Percentiles rank a stretch among this genome's conserved stretches.
phyloP scores from a whole-genome alignment of 2,113 vertebrate species.

The Microtus montanus region DNA sequence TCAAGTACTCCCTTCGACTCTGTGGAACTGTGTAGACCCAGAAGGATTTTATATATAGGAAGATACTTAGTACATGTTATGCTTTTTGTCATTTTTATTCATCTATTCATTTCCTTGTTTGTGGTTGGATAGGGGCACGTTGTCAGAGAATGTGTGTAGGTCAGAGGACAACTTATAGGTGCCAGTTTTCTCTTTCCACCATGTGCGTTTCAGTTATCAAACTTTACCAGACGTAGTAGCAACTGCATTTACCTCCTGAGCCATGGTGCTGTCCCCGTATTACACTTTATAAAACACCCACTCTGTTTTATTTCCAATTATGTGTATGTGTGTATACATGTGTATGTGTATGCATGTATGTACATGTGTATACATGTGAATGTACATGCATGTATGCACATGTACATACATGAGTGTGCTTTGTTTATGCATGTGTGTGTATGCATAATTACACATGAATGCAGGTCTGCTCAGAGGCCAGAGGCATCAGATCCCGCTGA shows the following conservation, averaged over 20 bases:
- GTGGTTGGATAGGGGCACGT: not conserved
- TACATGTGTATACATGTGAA: not conserved
- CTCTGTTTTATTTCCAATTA: not conserved
- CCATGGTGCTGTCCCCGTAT: not conserved
- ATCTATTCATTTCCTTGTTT: not conserved
- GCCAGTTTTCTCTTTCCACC: not conserved
- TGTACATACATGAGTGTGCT: not conserved
- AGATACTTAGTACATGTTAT: not conserved
- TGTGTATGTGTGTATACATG: not conserved
- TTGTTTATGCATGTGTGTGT: not conserved
- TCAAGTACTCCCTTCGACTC: slow-evolving; percentile 15
- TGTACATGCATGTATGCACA: not conserved
- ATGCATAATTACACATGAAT: not conserved
- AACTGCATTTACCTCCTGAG: not conserved
- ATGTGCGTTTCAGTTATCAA: not conserved
- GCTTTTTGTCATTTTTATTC: not conserved
- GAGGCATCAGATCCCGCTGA: not conserved
- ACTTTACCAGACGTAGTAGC: not conserved
- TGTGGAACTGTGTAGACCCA: not conserved
- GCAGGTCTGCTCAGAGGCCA: not conserved
- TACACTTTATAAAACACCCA: not conserved
- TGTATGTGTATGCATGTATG: not conserved
- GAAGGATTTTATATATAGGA: not conserved
- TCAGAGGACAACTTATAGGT: not conserved
- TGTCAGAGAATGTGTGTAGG: not conserved